Evolutionary conservation across 2,888 invertebrate species (phyloP), one percentile per base, ranked within the genome.

Genomic region (Malachius bipustulatus): DNA sequence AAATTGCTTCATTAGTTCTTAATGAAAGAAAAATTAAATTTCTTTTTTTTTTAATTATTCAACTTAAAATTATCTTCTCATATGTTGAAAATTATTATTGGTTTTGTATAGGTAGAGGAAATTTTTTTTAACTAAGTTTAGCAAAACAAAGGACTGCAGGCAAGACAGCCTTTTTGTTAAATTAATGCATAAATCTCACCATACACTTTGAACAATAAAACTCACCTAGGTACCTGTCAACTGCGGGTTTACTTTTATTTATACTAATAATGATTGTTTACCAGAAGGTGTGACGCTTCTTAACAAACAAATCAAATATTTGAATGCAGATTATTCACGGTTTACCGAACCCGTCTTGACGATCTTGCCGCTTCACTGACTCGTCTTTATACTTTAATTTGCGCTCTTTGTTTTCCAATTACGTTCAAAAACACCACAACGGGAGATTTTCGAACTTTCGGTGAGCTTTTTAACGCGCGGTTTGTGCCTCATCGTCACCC

Each of bases 161-260:
- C n/a, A n/a, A n/a, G n/a, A n/a, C n/a, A n/a, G n/a, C n/a, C n/a
- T n/a, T n/a, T n/a, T n/a, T n/a, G n/a, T n/a, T n/a, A n/a, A n/a
- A n/a, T n/a, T n/a, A n/a, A n/a, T n/a, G n/a, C n/a, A n/a, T n/a
- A n/a, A n/a, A n/a, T n/a, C n/a, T n/a, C n/a, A n/a, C n/a, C n/a
- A n/a, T n/a, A n/a, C n/a, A n/a, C n/a, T n/a, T n/a, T n/a, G n/a
- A 19, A 19, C 6, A 6, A 19, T n/a, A 19, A 19, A 19, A 19
- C 24, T 8, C 24, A 19, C 24, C 24, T n/a, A n/a, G n/a, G n/a
- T n/a, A 19, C 24, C 24, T 19, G 24, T 19, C 24, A 19, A 19
- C 24, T n/a, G n/a, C 24, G 6, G 6, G 24, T 19, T n/a, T 8
- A 19, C 24, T 19, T 19, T 19, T 19, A n/a, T 19, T 8, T n/a